Percentiles rank a stretch among this genome's conserved stretches.
Evolutionary conservation across 2,888 invertebrate genomes (phyloP).

Genomic region (Megastigmus dorsalis): DNA sequence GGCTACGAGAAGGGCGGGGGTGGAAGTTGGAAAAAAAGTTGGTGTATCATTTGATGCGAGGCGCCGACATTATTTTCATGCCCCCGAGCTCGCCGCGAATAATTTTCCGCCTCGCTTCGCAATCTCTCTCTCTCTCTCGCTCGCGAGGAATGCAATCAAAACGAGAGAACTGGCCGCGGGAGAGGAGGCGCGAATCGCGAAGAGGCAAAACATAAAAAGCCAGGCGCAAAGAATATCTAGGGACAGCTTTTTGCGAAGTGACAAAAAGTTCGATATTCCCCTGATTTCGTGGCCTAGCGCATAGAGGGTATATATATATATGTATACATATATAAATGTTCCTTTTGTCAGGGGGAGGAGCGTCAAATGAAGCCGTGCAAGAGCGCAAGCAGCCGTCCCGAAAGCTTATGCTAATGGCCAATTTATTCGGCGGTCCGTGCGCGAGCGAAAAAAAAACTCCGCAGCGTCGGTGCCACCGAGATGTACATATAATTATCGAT

Average conservation of each 20-base stretch:
- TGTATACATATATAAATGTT: too few relatives aligned
- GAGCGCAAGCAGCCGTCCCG: too few relatives aligned
- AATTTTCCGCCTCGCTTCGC: slow-evolving; percentile 45
- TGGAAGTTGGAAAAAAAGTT: slow-evolving; percentile 4
- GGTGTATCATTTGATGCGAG: slow-evolving; percentile 12
- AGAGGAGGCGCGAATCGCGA: neutral
- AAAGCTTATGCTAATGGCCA: slow-evolving; percentile 13
- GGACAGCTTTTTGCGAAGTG: slow-evolving; percentile 3
- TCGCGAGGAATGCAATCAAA: slow-evolving; percentile 40
- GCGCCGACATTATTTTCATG: slow-evolving; percentile 21
- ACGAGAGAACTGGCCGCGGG: neutral
- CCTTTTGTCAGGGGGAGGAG: slow-evolving; percentile 3
- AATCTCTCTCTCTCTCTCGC: slow-evolving; percentile 33
- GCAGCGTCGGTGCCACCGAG: too few relatives aligned
- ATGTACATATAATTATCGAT: too few relatives aligned
- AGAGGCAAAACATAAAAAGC: neutral
- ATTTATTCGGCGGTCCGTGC: slow-evolving; percentile 26
- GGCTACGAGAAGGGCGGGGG: too few relatives aligned
- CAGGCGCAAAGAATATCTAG: neutral
- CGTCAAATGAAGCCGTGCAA: neutral
- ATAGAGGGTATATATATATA: too few relatives aligned
- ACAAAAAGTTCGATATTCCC: slow-evolving; percentile 25
- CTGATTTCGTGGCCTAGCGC: slow-evolving; percentile 35
- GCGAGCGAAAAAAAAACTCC: too few relatives aligned
- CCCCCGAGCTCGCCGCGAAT: slow-evolving; percentile 29